Conservation (phyloP, 2,888 invertebrate species). For the Desoria tigrina region DNA sequence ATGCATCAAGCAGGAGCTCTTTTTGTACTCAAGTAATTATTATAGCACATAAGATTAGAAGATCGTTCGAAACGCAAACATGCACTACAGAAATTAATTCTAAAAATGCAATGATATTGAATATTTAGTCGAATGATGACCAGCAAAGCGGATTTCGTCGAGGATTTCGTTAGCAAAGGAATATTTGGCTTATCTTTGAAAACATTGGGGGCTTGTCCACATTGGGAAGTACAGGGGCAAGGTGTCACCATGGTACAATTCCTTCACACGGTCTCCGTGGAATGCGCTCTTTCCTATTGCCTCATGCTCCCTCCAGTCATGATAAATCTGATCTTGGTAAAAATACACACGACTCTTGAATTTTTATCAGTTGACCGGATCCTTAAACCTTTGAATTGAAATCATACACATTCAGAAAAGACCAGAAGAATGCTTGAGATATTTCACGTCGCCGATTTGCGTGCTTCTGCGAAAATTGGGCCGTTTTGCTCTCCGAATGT, state of each 20-base stretch:
- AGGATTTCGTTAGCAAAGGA: constrained; percentile 31
- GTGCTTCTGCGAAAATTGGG: constrained; percentile 44
- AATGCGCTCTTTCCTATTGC: constrained; percentile 35
- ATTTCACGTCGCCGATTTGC: constrained; percentile 46
- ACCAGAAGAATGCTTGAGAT: constrained; percentile 44
- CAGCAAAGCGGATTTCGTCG: constrained; percentile 36
- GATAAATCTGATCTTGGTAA: constrained; percentile 25
- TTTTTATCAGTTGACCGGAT: too few relatives aligned
- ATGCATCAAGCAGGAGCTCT: constrained; percentile 41
- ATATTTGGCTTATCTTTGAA: constrained; percentile 37
- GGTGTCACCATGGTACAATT: constrained; percentile 37
- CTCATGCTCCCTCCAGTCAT: constrained; percentile 33
- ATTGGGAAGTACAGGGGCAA: constrained; percentile 40
- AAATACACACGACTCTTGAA: background rate
- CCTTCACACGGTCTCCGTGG: constrained; percentile 28
- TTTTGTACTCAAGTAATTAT: constrained; percentile 33
- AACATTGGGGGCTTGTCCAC: constrained; percentile 34
- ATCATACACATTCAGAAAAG: constrained; percentile 28
- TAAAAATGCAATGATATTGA: constrained; percentile 7
- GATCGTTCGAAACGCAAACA: background rate
- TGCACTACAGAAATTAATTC: background rate
- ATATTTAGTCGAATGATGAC: constrained; percentile 41
- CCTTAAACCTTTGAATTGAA: background rate
- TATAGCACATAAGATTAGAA: background rate
- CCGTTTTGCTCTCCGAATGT: constrained; percentile 36